Conservation (phyloP, 2,113 vertebrate genomes). For the Odocoileus virginianus region DNA sequence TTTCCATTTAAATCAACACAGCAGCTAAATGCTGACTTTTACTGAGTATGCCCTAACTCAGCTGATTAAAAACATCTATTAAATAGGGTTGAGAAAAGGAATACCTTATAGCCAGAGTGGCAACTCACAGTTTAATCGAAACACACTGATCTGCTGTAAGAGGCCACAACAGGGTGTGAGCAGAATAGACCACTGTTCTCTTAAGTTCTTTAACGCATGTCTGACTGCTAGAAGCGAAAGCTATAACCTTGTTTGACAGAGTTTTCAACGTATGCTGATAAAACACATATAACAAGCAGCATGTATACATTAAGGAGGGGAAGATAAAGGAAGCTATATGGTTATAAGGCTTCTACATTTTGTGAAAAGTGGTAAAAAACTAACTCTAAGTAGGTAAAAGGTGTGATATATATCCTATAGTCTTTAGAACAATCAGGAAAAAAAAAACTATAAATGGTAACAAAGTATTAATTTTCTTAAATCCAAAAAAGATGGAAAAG, state of each 20-base stretch:
- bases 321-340: not conserved
- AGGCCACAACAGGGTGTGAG: not conserved
- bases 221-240: not conserved
- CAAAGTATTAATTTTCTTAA: not conserved
- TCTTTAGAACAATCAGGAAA: not conserved
- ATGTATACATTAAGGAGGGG: not conserved
- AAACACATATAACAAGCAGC: not conserved
- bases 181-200: not conserved
- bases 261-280: not conserved
- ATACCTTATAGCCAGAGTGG: not conserved
- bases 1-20: conserved; percentile 54
- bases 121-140: conserved; percentile 38
- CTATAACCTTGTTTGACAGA: not conserved
- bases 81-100: conserved; percentile 32
- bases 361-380: not conserved
- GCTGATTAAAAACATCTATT: conserved; percentile 51
- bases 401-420: not conserved
- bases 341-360: not conserved
- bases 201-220: not conserved
- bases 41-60: conserved; percentile 26
- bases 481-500: not conserved
- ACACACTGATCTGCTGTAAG: not conserved
- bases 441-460: not conserved
- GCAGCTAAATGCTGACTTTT: conserved; percentile 2
- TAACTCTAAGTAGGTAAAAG: not conserved